Percentiles rank a stretch among this genome's conserved stretches.
phyloP scores from a whole-genome alignment of 2,888 invertebrate species.

The Iphiclides podalirius region DNA sequence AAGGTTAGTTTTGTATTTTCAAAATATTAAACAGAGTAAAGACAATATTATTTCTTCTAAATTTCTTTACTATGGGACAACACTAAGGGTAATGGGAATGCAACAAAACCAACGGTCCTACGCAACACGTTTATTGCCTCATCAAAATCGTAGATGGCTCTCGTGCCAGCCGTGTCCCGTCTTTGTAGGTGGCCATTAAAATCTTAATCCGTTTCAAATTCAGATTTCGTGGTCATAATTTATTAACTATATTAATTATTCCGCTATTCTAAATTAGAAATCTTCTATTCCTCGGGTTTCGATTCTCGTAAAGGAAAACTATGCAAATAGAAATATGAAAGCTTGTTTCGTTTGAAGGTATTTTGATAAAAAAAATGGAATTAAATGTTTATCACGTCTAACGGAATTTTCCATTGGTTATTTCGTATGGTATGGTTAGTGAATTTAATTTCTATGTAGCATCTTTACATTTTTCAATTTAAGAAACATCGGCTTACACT shows the following conservation, averaged over 20 bases:
- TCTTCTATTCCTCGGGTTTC: neutral
- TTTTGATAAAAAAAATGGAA: too few relatives aligned
- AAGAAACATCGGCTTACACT: too few relatives aligned
- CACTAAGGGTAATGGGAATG: constrained; percentile 43
- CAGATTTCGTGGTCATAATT: constrained; percentile 50
- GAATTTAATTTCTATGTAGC: too few relatives aligned
- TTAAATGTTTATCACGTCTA: too few relatives aligned
- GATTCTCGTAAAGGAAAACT: constrained; percentile 4
- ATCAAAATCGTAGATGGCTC: constrained; percentile 45
- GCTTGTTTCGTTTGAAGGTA: too few relatives aligned
- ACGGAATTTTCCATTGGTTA: too few relatives aligned
- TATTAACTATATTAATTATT: constrained; percentile 35
- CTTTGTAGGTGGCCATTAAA: constrained; percentile 38
- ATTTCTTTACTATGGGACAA: neutral
- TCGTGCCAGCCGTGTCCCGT: constrained; percentile 26
- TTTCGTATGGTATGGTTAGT: too few relatives aligned
- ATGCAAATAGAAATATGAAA: constrained; percentile 8
- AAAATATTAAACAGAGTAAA: too few relatives aligned
- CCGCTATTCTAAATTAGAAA: constrained; percentile 10
- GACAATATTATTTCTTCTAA: too few relatives aligned
- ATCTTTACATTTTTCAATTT: too few relatives aligned
- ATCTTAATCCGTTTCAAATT: constrained; percentile 38
- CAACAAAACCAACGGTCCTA: constrained; percentile 44
- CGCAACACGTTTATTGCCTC: constrained; percentile 56
- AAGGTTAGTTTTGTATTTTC: too few relatives aligned